Conservation (phyloP, 92 coral and sea anemone species). For the Parazoanthus swiftii region DNA sequence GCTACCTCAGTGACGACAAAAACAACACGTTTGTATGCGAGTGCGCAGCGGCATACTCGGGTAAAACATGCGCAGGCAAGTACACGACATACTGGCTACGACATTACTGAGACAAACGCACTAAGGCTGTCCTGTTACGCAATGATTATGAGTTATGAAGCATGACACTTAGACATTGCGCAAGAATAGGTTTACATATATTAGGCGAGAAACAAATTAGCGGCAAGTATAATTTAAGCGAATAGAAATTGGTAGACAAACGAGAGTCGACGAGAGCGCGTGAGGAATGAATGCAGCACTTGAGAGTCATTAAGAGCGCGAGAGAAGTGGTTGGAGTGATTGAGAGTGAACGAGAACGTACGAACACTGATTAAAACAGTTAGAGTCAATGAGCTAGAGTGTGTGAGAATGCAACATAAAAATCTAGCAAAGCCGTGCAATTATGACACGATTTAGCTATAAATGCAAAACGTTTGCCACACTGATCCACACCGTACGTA, state of each 20-base stretch:
- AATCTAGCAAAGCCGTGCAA: too few relatives aligned
- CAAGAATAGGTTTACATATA: too few relatives aligned
- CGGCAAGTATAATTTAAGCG: too few relatives aligned
- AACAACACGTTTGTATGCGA: slow-evolving; percentile 87
- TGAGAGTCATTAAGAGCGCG: not conserved
- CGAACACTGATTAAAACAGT: too few relatives aligned
- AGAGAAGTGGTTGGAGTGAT: not conserved
- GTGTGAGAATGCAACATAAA: too few relatives aligned
- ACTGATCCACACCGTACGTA: too few relatives aligned
- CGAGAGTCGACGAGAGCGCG: not conserved
- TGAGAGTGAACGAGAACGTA: not conserved
- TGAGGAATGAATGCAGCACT: not conserved
- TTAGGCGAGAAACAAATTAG: too few relatives aligned
- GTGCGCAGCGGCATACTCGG: slow-evolving; percentile 70
- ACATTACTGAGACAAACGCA: not conserved
- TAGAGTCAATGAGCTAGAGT: too few relatives aligned
- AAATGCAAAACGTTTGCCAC: too few relatives aligned
- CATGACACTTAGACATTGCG: too few relatives aligned
- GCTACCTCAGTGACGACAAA: slow-evolving; percentile 77
- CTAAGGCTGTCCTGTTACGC: not conserved
- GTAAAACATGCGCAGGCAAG: slow-evolving; percentile 86
- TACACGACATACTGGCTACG: not conserved
- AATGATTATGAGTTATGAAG: not conserved
- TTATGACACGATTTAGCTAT: too few relatives aligned
- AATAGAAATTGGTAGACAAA: too few relatives aligned